phyloP scores from a whole-genome alignment of 2,113 vertebrate genomes.

The Tychaedon coryphoeus region DNA sequence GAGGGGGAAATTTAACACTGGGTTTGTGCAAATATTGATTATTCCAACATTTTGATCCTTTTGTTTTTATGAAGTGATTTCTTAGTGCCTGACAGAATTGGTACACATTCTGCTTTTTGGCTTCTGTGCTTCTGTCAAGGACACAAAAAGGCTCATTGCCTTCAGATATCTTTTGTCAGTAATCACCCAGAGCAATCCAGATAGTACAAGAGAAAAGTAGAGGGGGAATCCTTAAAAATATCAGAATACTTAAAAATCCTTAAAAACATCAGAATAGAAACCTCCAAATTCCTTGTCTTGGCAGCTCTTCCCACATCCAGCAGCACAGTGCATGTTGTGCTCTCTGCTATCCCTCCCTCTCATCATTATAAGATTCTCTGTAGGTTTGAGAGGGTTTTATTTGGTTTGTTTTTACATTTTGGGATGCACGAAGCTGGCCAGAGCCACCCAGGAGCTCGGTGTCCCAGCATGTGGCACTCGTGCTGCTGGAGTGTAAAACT shows the following conservation, averaged over 20 bases:
- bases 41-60: neutral
- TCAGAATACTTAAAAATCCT: neutral
- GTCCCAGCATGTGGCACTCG: neutral
- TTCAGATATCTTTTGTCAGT: too few species aligned
- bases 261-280: neutral
- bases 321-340: accelerated
- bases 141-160: too few species aligned
- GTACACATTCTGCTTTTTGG: too few species aligned
- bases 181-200: neutral
- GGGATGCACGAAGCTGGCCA: accelerated
- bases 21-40: neutral
- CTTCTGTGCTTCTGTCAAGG: too few species aligned
- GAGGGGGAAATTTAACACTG: neutral
- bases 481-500: neutral
- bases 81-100: too few species aligned
- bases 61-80: too few species aligned
- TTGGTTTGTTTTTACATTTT: too few species aligned
- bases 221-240: neutral
- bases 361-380: neutral
- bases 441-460: neutral
- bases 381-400: neutral
- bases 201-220: neutral
- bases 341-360: neutral
- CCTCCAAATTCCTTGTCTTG: neutral
- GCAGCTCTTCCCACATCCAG: neutral